These are phyloP conservation scores for Apotomis capreana DNA, from an alignment of 2,888 invertebrate species.

Conservation along the genomic window DNA sequence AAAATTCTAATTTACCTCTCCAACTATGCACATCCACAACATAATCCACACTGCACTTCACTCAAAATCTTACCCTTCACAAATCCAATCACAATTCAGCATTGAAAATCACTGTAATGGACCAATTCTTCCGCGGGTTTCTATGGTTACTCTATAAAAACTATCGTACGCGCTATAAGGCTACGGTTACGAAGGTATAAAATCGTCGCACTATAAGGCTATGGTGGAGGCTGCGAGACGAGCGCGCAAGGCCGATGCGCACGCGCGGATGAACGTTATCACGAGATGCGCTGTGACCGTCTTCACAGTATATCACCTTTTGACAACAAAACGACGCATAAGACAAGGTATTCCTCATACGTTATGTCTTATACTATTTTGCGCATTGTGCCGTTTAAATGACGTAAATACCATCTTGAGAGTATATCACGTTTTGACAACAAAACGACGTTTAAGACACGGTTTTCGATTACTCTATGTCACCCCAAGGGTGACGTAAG, in stretches of 20 bases:
- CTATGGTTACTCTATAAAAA: too few species aligned
- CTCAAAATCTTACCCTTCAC: not conserved
- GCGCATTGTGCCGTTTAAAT: too few species aligned
- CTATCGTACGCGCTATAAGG: slow-evolving; percentile 43
- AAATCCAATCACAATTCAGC: not conserved
- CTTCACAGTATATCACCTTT: slow-evolving; percentile 18
- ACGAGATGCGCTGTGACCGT: slow-evolving; percentile 52
- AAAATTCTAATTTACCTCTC: not conserved
- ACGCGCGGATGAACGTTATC: slow-evolving; percentile 74
- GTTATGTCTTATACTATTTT: not conserved
- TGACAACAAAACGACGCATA: not conserved
- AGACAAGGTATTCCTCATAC: not conserved
- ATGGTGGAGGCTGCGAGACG: slow-evolving; percentile 53
- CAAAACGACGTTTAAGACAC: too few species aligned
- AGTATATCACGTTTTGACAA: too few species aligned
- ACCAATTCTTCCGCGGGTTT: too few species aligned
- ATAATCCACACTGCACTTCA: not conserved
- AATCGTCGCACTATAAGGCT: too few species aligned
- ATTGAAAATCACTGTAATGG: slow-evolving; percentile 26
- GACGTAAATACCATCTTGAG: too few species aligned
- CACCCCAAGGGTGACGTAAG: too few species aligned
- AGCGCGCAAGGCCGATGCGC: slow-evolving; percentile 69
- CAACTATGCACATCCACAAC: not conserved
- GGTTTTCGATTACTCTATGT: too few species aligned
- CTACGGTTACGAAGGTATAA: slow-evolving; percentile 17